These are phyloP conservation scores for Saimiri boliviensis DNA, from an alignment of 2,113 vertebrate genomes.

Conservation along the genomic window DNA sequence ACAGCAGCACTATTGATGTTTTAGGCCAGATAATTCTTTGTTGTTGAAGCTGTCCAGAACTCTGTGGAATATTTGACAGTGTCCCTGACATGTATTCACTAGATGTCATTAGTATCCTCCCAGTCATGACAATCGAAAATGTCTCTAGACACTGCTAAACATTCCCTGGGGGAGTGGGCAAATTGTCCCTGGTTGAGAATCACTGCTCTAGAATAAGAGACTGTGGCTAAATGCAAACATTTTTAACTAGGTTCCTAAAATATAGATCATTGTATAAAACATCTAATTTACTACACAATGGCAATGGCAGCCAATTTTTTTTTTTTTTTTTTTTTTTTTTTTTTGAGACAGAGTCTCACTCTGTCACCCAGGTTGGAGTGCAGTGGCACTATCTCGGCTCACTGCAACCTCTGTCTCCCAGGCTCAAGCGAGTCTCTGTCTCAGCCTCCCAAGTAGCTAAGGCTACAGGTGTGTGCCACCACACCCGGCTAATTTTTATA, in stretches of 20 bases:
- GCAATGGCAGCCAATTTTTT: background rate
- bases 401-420: too few relatives aligned
- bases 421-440: too few relatives aligned
- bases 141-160: background rate
- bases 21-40: background rate
- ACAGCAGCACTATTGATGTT: background rate
- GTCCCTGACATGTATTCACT: background rate
- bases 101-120: background rate
- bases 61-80: background rate
- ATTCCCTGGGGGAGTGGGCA: background rate
- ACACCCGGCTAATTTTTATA: too few relatives aligned
- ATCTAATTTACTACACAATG: slow-evolving; percentile 12
- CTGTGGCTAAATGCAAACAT: background rate
- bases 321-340: too few relatives aligned
- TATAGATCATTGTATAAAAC: background rate
- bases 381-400: too few relatives aligned
- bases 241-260: background rate
- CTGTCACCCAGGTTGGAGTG: too few relatives aligned
- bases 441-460: too few relatives aligned
- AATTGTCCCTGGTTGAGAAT: background rate
- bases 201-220: background rate
- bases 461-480: too few relatives aligned
- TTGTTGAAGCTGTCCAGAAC: background rate
- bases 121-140: background rate
- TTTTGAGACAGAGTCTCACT: too few relatives aligned